Evolutionary conservation across 2,888 invertebrate species (phyloP).

Genomic region (Dryobota labecula): DNA sequence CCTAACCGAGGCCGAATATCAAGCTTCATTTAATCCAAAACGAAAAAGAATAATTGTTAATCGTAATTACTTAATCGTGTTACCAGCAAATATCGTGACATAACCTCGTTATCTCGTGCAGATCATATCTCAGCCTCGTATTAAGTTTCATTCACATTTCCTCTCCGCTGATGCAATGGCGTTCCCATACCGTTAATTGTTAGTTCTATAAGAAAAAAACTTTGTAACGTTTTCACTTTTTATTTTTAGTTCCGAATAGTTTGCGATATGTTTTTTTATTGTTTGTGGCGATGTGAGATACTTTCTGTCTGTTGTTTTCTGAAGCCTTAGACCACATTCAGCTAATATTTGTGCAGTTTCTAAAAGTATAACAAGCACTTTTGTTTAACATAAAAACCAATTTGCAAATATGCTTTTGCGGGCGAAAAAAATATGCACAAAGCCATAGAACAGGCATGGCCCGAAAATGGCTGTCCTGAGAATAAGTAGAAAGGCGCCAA

Average conservation of each 20-base stretch:
- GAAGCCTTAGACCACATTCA: background rate
- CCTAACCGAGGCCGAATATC: background rate
- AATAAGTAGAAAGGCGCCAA: too few relatives aligned
- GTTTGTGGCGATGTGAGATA: constrained; percentile 23
- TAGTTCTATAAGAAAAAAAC: constrained; percentile 46
- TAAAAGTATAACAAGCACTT: background rate
- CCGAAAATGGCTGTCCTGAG: too few relatives aligned
- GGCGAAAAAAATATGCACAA: background rate
- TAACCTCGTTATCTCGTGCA: constrained; percentile 60
- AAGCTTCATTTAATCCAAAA: constrained; percentile 12
- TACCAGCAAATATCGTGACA: constrained; percentile 58
- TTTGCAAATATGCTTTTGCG: background rate
- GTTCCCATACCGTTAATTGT: constrained; percentile 76
- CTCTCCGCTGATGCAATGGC: constrained; percentile 75
- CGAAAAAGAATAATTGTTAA: constrained; percentile 46
- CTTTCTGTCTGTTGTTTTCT: background rate
- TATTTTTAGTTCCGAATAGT: constrained; percentile 35
- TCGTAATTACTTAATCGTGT: constrained; percentile 60
- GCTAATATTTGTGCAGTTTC: background rate
- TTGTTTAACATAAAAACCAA: background rate
- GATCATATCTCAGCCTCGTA: constrained; percentile 68
- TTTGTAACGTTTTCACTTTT: constrained; percentile 62
- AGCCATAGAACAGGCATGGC: too few relatives aligned
- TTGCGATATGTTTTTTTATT: constrained; percentile 38
- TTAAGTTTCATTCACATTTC: constrained; percentile 83